phyloP scores from a whole-genome alignment of 2,797 vertebrate species.

The Myoxocephalus aenaeus region DNA sequence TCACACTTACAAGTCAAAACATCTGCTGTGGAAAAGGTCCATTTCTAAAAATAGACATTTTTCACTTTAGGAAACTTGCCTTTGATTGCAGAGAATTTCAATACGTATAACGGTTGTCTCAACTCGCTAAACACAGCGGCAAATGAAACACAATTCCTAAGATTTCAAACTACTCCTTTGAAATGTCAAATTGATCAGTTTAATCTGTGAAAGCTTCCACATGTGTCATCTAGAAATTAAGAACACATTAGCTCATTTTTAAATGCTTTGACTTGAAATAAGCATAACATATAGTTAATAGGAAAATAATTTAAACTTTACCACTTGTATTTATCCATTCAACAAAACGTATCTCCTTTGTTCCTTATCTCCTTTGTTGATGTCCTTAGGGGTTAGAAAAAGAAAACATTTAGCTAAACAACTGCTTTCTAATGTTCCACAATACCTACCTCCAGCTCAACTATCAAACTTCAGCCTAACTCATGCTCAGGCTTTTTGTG shows the following conservation, averaged over 20 bases:
- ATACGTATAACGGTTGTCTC: neutral
- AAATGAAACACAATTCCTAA: neutral
- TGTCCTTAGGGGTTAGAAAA: neutral
- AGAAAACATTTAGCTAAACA: neutral
- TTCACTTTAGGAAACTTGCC: no score
- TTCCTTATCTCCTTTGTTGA: neutral
- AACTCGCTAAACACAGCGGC: neutral
- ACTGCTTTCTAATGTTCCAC: accelerated
- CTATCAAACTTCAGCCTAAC: neutral
- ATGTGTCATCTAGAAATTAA: neutral
- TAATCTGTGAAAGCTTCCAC: neutral
- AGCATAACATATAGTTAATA: neutral
- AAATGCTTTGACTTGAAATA: neutral
- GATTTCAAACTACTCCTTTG: no score
- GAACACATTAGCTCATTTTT: neutral
- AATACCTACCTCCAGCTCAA: constrained; percentile 47
- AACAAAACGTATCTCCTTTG: neutral
- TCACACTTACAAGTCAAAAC: neutral
- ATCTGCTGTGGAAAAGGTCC: neutral
- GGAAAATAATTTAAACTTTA: no score
- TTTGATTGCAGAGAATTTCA: neutral
- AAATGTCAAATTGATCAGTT: no score
- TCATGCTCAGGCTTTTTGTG: constrained; percentile 43
- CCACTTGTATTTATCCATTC: neutral
- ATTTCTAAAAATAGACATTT: neutral